phyloP scores from a whole-genome alignment of 2,888 invertebrate genomes.

The Ornithoptera alexandrae region DNA sequence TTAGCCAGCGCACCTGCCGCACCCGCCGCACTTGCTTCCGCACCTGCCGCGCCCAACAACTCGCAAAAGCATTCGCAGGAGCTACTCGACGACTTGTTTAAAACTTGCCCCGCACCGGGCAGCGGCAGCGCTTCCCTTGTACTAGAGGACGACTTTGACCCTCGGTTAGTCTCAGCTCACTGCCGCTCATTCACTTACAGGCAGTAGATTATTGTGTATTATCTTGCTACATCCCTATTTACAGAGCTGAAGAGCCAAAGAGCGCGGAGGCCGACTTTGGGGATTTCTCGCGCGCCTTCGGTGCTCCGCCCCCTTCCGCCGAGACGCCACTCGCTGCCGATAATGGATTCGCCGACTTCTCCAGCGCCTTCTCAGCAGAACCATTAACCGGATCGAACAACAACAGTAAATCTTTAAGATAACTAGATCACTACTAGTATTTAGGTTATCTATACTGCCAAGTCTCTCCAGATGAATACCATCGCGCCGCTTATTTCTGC shows the following conservation, averaged over 20 bases:
- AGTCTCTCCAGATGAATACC: no score
- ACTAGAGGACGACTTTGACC: conserved; percentile 82
- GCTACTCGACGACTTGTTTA: conserved; percentile 79
- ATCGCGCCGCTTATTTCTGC: no score
- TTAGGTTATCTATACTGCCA: no score
- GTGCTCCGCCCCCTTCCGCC: conserved; percentile 43
- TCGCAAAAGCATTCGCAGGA: conserved; percentile 54
- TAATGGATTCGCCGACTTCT: conserved; percentile 91
- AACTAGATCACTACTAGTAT: not conserved
- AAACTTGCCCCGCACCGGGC: conserved; percentile 68
- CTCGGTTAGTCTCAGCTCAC: conserved; percentile 53
- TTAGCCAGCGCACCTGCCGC: not conserved
- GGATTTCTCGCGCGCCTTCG: conserved; percentile 87
- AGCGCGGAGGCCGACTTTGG: conserved; percentile 82
- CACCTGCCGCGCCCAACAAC: conserved; percentile 30
- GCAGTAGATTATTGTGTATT: not conserved
- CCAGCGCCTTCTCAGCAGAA: conserved; percentile 81
- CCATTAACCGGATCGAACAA: not conserved
- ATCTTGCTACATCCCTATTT: conserved; percentile 12
- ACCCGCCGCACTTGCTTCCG: conserved; percentile 2
- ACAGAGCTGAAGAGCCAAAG: conserved; percentile 63
- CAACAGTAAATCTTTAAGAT: not conserved
- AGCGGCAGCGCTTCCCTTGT: conserved; percentile 32
- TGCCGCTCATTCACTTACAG: not conserved
- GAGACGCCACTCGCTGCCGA: conserved; percentile 34